Conservation (phyloP, 2,888 invertebrate genomes). For the Smittia aterrima region DNA sequence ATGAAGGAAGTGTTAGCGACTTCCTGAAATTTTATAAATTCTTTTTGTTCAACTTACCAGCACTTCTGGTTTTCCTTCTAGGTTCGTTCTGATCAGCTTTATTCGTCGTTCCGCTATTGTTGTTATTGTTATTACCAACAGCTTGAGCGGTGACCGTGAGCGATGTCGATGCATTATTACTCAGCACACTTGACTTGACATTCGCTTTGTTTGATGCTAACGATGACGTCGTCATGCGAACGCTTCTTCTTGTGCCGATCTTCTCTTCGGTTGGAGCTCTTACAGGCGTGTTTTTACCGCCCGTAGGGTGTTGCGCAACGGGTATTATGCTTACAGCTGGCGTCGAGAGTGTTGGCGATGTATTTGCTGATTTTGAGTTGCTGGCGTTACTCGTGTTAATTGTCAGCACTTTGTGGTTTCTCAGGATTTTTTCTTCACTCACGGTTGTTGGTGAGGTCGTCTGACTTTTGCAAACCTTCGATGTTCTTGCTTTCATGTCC, state of each 20-base stretch:
- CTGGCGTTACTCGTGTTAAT: constrained; percentile 24
- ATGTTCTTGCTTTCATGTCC: constrained; percentile 53
- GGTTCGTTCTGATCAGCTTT: constrained; percentile 38
- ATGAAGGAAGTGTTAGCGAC: neutral
- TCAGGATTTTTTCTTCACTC: constrained; percentile 27
- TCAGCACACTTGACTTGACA: constrained; percentile 20
- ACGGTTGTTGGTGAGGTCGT: constrained; percentile 41
- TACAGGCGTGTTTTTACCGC: constrained; percentile 24
- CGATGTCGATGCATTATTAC: constrained; percentile 17
- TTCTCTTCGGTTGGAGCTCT: constrained; percentile 52
- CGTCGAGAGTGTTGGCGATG: constrained; percentile 21
- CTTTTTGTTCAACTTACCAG: constrained; percentile 56
- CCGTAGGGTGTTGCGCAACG: neutral
- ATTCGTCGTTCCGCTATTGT: constrained; percentile 44
- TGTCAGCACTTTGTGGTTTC: constrained; percentile 40
- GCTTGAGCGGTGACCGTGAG: neutral
- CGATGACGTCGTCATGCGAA: constrained; percentile 48
- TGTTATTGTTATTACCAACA: constrained; percentile 1
- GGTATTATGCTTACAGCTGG: constrained; percentile 26
- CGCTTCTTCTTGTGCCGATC: constrained; percentile 60
- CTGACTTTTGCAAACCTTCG: constrained; percentile 41
- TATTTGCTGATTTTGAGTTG: constrained; percentile 23
- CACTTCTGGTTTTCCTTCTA: constrained; percentile 69
- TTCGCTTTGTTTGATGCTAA: constrained; percentile 35
- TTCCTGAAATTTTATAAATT: neutral